These are phyloP conservation scores for Egretta garzetta DNA, from an alignment of 2,113 vertebrate species.

Conservation along the genomic window DNA sequence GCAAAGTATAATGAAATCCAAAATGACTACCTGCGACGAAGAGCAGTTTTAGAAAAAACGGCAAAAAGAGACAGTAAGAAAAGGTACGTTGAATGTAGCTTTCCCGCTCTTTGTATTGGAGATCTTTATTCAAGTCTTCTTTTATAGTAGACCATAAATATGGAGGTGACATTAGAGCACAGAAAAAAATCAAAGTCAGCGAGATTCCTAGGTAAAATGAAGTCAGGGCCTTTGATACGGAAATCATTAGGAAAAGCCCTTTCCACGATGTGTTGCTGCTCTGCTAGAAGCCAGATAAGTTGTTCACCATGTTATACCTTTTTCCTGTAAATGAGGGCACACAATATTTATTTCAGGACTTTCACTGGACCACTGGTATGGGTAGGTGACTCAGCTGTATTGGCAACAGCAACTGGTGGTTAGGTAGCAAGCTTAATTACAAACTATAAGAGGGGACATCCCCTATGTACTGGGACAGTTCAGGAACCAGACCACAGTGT, in stretches of 20 bases:
- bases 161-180: background rate
- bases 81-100: slow-evolving; percentile 78
- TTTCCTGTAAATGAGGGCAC: background rate
- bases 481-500: background rate
- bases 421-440: background rate
- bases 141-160: background rate
- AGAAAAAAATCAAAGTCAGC: background rate
- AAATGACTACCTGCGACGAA: slow-evolving; percentile 86
- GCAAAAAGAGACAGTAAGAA: slow-evolving; percentile 94
- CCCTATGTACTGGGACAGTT: background rate
- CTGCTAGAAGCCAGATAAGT: background rate
- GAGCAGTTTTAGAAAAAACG: slow-evolving; percentile 85
- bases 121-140: background rate
- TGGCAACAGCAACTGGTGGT: background rate
- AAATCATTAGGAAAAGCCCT: background rate
- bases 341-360: background rate
- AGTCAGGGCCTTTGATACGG: background rate
- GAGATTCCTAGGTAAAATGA: background rate
- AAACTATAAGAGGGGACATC: background rate
- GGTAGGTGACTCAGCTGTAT: background rate
- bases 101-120: background rate
- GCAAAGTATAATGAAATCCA: slow-evolving; percentile 89
- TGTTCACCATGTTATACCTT: background rate
- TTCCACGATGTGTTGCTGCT: background rate
- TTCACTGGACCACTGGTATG: background rate